Evolutionary conservation across 92 coral and sea anemone genomes (phyloP).

Genomic region (Actinostola sp.): DNA sequence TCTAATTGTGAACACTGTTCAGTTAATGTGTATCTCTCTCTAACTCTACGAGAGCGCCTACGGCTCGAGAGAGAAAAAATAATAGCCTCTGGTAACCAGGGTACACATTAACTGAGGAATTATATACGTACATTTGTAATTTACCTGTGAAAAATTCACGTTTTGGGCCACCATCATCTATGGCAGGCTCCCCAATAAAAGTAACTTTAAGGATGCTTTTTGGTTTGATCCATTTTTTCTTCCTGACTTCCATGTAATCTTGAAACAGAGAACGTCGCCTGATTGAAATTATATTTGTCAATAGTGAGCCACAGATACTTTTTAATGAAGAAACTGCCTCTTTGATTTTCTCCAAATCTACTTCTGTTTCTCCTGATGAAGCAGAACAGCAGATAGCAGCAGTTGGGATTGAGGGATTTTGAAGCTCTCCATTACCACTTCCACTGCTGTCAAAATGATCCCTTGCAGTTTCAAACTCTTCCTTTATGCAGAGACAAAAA

Average conservation of each 20-base stretch:
- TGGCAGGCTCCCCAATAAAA: slow-evolving; percentile 69
- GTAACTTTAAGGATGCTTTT: slow-evolving; percentile 52
- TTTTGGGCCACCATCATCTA: slow-evolving; percentile 78
- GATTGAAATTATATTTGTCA: slow-evolving; percentile 3
- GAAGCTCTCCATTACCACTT: slow-evolving; percentile 11
- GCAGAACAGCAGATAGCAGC: too few species aligned
- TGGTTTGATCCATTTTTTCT: slow-evolving; percentile 69
- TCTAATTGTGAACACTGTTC: too few species aligned
- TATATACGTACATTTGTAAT: too few species aligned
- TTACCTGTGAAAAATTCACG: slow-evolving; percentile 81
- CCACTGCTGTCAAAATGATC: neutral
- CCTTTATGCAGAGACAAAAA: slow-evolving; percentile 67
- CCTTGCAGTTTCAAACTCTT: slow-evolving; percentile 64
- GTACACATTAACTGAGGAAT: too few species aligned
- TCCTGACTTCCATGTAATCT: slow-evolving; percentile 58
- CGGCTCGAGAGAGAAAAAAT: too few species aligned
- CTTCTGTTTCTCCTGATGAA: too few species aligned
- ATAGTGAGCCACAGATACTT: neutral
- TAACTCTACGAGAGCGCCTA: too few species aligned
- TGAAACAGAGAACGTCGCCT: slow-evolving; percentile 51
- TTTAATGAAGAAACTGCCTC: slow-evolving; percentile 5
- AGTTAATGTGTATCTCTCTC: too few species aligned
- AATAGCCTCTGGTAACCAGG: too few species aligned
- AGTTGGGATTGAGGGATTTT: slow-evolving; percentile 16
- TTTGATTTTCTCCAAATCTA: slow-evolving; percentile 5